These are phyloP conservation scores for Collichthys lucidus DNA, from an alignment of 2,113 vertebrate species.

Conservation along the genomic window DNA sequence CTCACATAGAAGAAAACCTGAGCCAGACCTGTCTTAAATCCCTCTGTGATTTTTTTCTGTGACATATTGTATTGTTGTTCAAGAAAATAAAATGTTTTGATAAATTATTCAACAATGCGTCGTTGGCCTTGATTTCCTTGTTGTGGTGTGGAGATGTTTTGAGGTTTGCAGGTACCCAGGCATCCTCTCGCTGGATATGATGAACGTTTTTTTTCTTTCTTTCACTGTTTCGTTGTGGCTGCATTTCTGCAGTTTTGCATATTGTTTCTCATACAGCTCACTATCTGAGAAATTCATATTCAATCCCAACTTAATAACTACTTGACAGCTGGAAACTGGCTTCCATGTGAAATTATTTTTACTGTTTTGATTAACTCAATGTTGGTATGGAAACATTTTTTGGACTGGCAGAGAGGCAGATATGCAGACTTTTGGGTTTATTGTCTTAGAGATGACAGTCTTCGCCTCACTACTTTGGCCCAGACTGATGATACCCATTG, in stretches of 20 bases:
- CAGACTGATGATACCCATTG: neutral
- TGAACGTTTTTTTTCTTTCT: neutral
- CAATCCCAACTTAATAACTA: no score
- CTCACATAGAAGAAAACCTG: slow-evolving; percentile 81
- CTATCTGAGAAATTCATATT: no score
- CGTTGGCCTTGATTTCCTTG: neutral
- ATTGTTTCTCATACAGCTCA: neutral
- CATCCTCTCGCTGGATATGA: neutral
- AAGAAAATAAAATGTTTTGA: slow-evolving; percentile 86
- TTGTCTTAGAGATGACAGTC: neutral
- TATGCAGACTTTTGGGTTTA: no score
- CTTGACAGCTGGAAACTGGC: no score
- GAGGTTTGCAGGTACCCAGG: neutral
- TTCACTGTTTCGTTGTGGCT: neutral
- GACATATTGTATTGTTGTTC: slow-evolving; percentile 85
- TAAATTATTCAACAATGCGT: slow-evolving; percentile 73
- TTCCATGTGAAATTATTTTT: no score
- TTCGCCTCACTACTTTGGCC: neutral
- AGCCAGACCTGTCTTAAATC: slow-evolving; percentile 88
- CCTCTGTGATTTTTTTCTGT: slow-evolving; percentile 86
- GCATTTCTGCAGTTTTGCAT: neutral
- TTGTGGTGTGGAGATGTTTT: neutral
- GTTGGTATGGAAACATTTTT: neutral
- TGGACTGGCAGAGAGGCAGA: neutral
- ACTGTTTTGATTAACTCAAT: neutral